A percentile compares a stretch with the other conserved stretches of the same genome.
Conservation (phyloP, 2,113 vertebrate genomes). For the Amphiprion percula region DNA sequence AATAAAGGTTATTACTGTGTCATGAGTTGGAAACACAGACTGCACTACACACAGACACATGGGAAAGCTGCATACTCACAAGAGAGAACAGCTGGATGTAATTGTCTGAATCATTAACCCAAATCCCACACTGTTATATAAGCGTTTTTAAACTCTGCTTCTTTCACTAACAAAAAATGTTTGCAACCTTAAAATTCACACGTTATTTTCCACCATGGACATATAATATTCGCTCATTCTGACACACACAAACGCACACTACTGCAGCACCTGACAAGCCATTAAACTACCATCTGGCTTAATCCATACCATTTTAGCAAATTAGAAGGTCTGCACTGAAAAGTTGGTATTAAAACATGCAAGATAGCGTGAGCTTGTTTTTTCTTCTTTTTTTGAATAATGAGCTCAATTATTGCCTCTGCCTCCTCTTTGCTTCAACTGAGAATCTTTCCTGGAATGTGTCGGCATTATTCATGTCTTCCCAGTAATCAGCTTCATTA, state of each 20-base stretch:
- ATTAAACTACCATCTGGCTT: constrained; percentile 29
- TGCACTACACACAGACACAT: background rate
- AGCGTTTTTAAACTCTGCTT: constrained; percentile 4
- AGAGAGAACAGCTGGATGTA: constrained; percentile 43
- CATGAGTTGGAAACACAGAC: too few species aligned
- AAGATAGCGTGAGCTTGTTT: constrained; percentile 3
- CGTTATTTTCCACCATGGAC: background rate
- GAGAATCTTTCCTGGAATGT: constrained; percentile 5
- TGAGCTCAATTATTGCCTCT: constrained; percentile 24
- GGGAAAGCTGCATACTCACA: constrained; percentile 29
- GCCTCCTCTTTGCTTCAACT: constrained; percentile 3
- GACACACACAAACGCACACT: constrained; percentile 20
- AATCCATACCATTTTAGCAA: constrained; percentile 12
- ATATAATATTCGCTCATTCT: constrained; percentile 2
- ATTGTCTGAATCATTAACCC: constrained; percentile 44
- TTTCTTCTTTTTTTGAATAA: constrained; percentile 9
- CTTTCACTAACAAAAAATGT: background rate
- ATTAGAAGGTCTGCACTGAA: constrained; percentile 12
- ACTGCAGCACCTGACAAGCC: constrained; percentile 15
- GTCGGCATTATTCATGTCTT: constrained; percentile 2
- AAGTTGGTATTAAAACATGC: constrained; percentile 27
- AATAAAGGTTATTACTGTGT: too few species aligned
- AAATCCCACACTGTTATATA: constrained; percentile 18
- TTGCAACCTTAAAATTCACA: constrained; percentile 10
- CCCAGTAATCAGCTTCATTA: constrained; percentile 9